These are phyloP conservation scores for Epinephelus cyanopodus DNA, from an alignment of 2,113 vertebrate genomes.

Conservation along the genomic window DNA sequence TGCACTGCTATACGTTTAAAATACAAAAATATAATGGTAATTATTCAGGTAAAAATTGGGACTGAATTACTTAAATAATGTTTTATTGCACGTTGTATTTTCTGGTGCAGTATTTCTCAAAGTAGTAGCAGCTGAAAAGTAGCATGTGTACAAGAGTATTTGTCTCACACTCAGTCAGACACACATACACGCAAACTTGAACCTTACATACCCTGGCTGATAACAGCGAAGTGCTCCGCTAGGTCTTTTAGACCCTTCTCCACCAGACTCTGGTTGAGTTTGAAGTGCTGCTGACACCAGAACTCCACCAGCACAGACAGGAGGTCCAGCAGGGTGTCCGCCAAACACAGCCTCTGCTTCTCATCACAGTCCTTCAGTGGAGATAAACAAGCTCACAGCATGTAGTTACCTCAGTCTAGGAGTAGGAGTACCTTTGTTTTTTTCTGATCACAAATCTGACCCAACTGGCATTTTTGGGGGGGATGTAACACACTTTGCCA, in stretches of 20 bases:
- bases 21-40: not conserved
- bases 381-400: constrained; percentile 7
- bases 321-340: constrained; percentile 86
- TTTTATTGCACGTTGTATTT: not conserved
- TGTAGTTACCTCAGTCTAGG: not conserved
- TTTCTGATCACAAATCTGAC: constrained; percentile 1
- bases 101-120: not conserved
- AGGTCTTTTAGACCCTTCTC: constrained; percentile 87
- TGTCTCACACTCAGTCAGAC: not conserved
- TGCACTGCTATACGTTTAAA: no score
- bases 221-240: constrained; percentile 87
- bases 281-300: constrained; percentile 90
- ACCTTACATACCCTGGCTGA: constrained; percentile 86
- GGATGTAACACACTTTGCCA: not conserved
- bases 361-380: constrained; percentile 52
- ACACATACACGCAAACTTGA: not conserved
- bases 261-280: constrained; percentile 87
- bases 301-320: constrained; percentile 91
- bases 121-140: not conserved
- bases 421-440: not conserved
- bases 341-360: constrained; percentile 57
- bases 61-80: not conserved
- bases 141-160: not conserved
- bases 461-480: not conserved
- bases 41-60: not conserved